A percentile compares a stretch with the other conserved stretches of the same genome.
phyloP scores from a whole-genome alignment of 2,888 invertebrate genomes.

The Nasonovia ribisnigri region DNA sequence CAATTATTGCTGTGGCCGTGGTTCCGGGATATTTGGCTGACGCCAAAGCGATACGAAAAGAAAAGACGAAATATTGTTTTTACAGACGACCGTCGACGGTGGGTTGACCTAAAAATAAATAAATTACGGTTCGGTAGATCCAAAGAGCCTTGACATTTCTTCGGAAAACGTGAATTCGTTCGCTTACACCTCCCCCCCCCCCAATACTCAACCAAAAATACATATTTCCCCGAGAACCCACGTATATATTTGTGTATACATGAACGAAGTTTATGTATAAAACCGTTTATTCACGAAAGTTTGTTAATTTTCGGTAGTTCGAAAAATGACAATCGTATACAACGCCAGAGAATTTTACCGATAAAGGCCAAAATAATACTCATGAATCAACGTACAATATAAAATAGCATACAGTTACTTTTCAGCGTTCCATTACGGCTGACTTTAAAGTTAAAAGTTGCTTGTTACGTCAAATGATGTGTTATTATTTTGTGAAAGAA shows the following conservation, averaged over 20 bases:
- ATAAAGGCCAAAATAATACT: background rate
- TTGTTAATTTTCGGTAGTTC: background rate
- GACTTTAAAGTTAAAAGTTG: background rate
- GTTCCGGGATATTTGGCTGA: background rate
- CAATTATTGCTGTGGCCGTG: background rate
- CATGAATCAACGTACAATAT: background rate
- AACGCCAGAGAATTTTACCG: background rate
- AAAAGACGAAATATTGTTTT: constrained; percentile 22
- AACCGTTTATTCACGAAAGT: background rate
- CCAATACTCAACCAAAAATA: background rate
- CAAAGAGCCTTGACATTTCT: background rate
- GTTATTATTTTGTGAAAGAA: background rate
- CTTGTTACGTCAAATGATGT: background rate
- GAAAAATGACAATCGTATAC: background rate
- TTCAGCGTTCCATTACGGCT: background rate
- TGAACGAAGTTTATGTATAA: background rate
- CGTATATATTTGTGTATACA: background rate
- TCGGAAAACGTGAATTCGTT: background rate
- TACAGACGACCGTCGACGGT: background rate
- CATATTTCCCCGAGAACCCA: background rate
- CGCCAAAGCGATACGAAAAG: constrained; percentile 27
- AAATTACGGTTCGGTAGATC: background rate
- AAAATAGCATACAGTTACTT: background rate
- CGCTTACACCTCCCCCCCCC: no score
- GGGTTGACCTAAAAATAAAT: constrained; percentile 10